Conservation (phyloP, 2,797 vertebrate genomes). For the Alauda arvensis region DNA sequence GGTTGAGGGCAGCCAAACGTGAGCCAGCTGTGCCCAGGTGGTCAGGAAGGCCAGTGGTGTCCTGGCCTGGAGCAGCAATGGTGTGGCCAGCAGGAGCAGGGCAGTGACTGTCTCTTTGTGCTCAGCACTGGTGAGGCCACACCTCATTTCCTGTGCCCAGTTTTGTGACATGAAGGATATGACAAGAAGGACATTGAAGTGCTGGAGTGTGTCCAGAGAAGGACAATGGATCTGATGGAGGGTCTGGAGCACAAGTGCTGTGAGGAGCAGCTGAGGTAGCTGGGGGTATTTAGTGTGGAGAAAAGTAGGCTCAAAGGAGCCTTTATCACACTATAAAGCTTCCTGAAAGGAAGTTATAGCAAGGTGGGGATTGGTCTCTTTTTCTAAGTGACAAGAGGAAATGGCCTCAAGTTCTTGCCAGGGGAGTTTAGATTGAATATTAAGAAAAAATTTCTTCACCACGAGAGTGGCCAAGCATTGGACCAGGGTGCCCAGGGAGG, state of each 20-base stretch:
- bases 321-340: neutral
- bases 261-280: neutral
- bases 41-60: neutral
- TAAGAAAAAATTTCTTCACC: neutral
- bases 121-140: neutral
- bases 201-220: neutral
- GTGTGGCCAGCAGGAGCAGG: neutral
- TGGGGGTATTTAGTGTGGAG: neutral
- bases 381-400: neutral
- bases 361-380: neutral
- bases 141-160: neutral
- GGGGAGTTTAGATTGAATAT: neutral
- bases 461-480: neutral
- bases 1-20: neutral
- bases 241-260: neutral
- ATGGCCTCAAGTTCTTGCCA: neutral
- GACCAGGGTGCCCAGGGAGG: no score
- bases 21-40: neutral
- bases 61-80: neutral
- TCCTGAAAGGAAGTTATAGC: rapidly evolving
- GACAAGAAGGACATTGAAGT: neutral
- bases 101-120: no score
- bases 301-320: neutral
- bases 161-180: neutral
- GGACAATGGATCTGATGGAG: neutral